A percentile compares a stretch with the other conserved stretches of the same genome.
phyloP scores from a whole-genome alignment of 2,888 invertebrate genomes.

The Antheraea yamamai region DNA sequence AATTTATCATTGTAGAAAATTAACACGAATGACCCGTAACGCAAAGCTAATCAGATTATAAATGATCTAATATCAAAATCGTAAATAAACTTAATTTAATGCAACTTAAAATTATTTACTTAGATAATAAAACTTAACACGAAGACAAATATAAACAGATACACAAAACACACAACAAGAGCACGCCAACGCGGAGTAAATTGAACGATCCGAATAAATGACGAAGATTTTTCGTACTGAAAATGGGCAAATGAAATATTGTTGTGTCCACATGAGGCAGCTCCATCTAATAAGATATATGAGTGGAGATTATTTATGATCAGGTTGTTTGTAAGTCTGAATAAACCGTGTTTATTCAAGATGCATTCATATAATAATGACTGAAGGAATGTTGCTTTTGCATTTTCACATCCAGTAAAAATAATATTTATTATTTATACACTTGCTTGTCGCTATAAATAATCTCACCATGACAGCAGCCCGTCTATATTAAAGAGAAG shows the following conservation, averaged over 20 bases:
- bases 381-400: background rate
- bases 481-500: background rate
- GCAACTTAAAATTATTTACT: background rate
- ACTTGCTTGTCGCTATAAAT: background rate
- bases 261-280: slow-evolving; percentile 26
- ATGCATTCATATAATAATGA: background rate
- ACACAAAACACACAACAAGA: slow-evolving; percentile 2
- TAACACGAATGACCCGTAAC: too few relatives aligned
- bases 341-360: slow-evolving; percentile 1
- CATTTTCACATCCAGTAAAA: background rate
- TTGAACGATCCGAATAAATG: slow-evolving; percentile 34
- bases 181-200: slow-evolving; percentile 28
- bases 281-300: slow-evolving; percentile 16
- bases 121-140: background rate
- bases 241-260: slow-evolving; percentile 29
- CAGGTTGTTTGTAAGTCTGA: background rate
- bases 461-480: background rate
- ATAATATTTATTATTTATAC: background rate
- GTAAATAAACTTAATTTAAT: background rate
- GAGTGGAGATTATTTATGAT: slow-evolving; percentile 16
- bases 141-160: background rate
- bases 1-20: too few relatives aligned
- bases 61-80: background rate
- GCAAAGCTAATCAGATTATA: background rate
- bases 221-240: slow-evolving; percentile 24